Evolutionary conservation across 2,113 vertebrate genomes (phyloP).

Genomic region (Phaethon lepturus): DNA sequence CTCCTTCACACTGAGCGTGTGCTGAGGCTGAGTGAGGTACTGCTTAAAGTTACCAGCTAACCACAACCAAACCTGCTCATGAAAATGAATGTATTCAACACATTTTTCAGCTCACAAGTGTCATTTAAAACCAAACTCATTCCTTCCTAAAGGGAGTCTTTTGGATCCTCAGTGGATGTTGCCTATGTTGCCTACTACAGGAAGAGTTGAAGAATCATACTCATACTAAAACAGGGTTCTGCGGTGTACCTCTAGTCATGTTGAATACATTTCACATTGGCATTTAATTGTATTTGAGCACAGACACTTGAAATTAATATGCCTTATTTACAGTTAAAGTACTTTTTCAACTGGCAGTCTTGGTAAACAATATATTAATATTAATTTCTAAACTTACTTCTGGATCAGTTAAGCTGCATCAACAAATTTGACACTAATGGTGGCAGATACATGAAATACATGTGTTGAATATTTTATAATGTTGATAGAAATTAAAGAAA

Average conservation of each 20-base stretch:
- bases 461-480: slow-evolving; percentile 47
- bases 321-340: background rate
- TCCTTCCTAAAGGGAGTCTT: background rate
- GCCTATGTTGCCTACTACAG: background rate
- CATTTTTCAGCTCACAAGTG: background rate
- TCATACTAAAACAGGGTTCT: background rate
- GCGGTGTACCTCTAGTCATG: background rate
- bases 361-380: slow-evolving; percentile 30
- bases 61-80: background rate
- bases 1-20: background rate
- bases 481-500: slow-evolving; percentile 55
- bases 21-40: background rate
- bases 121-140: background rate
- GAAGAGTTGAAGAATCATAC: background rate
- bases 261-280: background rate
- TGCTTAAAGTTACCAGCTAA: background rate
- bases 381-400: slow-evolving; percentile 33
- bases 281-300: background rate
- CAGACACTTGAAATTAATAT: background rate
- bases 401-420: slow-evolving; percentile 22
- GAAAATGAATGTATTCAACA: background rate
- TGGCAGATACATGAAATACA: slow-evolving; percentile 24
- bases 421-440: slow-evolving; percentile 18
- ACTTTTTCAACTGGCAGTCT: background rate
- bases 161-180: background rate